A percentile compares a stretch with the other conserved stretches of the same genome.
Evolutionary conservation across 2,888 invertebrate genomes (phyloP).

Genomic region (Pseudococcus viburni): DNA sequence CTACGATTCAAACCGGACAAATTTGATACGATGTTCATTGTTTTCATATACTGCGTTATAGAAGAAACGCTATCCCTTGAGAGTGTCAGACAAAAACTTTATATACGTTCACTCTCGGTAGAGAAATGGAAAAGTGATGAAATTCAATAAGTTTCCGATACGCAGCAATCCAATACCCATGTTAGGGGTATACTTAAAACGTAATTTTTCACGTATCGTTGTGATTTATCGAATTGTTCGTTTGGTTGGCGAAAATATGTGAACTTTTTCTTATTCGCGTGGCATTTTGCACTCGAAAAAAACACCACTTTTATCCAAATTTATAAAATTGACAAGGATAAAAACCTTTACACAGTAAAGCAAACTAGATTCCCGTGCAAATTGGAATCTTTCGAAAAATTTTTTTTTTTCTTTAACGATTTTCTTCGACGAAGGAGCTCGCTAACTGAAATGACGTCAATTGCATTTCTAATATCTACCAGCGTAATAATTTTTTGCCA

Average conservation of each 20-base stretch:
- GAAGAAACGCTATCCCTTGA: not conserved
- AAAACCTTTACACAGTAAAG: not conserved
- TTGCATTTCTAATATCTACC: not conserved
- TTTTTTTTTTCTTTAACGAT: not conserved
- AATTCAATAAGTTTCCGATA: conserved; percentile 20
- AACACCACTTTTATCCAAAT: too few species aligned
- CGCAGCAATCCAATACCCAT: not conserved
- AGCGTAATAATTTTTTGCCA: not conserved
- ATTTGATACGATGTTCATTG: conserved; percentile 28
- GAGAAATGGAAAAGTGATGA: conserved; percentile 1
- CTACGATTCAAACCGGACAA: conserved; percentile 13
- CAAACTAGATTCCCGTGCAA: not conserved
- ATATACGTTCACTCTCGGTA: not conserved
- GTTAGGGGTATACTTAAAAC: not conserved
- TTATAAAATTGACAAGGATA: not conserved
- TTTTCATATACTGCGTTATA: not conserved
- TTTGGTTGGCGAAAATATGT: not conserved
- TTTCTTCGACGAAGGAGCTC: not conserved
- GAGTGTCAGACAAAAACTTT: conserved; percentile 8
- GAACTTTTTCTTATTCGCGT: not conserved
- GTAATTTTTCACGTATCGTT: not conserved
- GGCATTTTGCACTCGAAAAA: too few species aligned
- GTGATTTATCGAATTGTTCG: not conserved
- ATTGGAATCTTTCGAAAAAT: not conserved
- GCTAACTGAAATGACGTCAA: conserved; percentile 13